These are phyloP conservation scores for Antigone vipio DNA, from an alignment of 2,113 vertebrate genomes.

Conservation along the genomic window DNA sequence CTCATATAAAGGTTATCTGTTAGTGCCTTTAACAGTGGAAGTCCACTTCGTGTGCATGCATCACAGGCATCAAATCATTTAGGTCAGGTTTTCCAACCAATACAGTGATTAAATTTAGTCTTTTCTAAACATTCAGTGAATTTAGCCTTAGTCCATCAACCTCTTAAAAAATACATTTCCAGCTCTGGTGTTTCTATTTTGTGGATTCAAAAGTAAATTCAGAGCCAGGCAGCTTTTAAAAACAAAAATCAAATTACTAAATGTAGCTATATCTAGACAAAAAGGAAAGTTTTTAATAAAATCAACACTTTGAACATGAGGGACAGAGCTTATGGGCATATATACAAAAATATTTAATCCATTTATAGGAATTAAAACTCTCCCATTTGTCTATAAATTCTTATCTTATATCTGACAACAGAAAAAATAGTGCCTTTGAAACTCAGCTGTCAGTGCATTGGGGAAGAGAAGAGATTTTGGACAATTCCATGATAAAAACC, in stretches of 20 bases:
- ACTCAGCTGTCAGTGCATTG: background rate
- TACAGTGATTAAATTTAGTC: background rate
- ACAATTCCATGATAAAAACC: background rate
- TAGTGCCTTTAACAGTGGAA: background rate
- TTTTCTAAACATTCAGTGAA: background rate
- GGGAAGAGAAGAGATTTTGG: background rate
- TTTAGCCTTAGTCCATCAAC: background rate
- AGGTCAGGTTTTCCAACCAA: background rate
- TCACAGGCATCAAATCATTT: background rate
- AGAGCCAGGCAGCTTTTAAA: background rate
- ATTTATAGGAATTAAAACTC: constrained; percentile 7
- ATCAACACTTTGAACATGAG: background rate
- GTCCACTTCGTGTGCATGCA: background rate
- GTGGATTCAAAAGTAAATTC: constrained; percentile 10
- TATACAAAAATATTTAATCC: constrained; percentile 35
- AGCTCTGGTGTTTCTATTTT: background rate
- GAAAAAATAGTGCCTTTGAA: constrained; percentile 3
- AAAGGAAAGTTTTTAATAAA: constrained; percentile 6
- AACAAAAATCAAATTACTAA: background rate
- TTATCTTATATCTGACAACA: background rate
- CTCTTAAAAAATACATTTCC: background rate
- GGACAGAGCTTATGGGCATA: background rate
- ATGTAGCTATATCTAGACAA: background rate
- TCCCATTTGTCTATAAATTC: background rate
- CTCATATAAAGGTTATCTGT: background rate